These are phyloP conservation scores for Sebastes reedi DNA, from an alignment of 2,797 vertebrate genomes.

Conservation along the genomic window DNA sequence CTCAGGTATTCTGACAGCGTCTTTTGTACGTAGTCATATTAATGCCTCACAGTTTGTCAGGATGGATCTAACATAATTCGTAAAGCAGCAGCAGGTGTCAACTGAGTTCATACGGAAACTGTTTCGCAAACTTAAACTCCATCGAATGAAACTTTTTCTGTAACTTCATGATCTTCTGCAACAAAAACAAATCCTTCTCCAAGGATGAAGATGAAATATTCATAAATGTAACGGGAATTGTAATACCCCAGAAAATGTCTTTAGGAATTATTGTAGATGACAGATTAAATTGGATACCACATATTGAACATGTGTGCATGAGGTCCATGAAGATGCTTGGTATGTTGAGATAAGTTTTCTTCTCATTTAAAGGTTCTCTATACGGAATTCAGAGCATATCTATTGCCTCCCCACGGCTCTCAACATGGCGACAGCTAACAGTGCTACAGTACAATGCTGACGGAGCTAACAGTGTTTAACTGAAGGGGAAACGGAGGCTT, in stretches of 20 bases:
- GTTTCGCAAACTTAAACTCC: neutral
- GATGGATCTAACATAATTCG: neutral
- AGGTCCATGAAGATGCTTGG: neutral
- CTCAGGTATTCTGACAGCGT: slow-evolving; percentile 14
- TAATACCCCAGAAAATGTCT: neutral
- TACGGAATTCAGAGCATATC: too few relatives aligned
- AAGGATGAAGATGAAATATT: neutral
- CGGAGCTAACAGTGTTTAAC: too few relatives aligned
- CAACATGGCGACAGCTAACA: too few relatives aligned
- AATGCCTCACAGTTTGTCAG: slow-evolving; percentile 17
- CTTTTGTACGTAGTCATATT: slow-evolving; percentile 6
- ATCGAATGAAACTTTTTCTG: neutral
- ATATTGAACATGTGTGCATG: neutral
- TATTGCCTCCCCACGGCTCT: too few relatives aligned
- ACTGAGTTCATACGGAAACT: neutral
- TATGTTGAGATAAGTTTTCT: too few relatives aligned
- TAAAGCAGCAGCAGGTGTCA: slow-evolving; percentile 34
- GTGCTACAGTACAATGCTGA: too few relatives aligned
- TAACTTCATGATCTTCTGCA: neutral
- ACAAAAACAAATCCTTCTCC: neutral
- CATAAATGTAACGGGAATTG: neutral
- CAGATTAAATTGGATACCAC: neutral
- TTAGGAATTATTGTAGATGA: neutral
- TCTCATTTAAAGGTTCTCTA: too few relatives aligned
- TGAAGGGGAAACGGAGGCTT: accelerated